A percentile compares a stretch with the other conserved stretches of the same genome.
phyloP scores from a whole-genome alignment of 2,113 vertebrate genomes.

The Pampusana beccarii region DNA sequence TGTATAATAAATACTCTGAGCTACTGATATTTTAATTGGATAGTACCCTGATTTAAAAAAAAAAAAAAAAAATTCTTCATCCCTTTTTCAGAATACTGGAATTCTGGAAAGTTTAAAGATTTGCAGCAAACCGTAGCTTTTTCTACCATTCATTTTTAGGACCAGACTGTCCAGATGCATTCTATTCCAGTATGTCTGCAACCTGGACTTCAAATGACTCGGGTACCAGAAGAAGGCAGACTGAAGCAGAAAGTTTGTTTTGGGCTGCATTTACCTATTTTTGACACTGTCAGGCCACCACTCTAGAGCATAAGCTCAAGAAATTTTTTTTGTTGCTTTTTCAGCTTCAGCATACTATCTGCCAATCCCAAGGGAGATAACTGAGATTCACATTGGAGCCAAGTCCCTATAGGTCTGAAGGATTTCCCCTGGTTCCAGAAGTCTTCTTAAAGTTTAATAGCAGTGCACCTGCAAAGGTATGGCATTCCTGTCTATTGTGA shows the following conservation, averaged over 20 bases:
- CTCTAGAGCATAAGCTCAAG: background rate
- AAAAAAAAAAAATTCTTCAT: background rate
- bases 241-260: conserved; percentile 2
- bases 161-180: background rate
- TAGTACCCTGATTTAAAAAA: background rate
- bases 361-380: background rate
- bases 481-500: background rate
- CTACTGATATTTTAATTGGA: background rate
- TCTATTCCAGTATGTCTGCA: background rate
- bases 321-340: background rate
- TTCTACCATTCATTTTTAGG: background rate
- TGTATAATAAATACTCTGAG: background rate
- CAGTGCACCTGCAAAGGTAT: background rate
- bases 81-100: background rate
- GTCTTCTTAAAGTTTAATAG: background rate
- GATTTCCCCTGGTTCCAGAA: background rate
- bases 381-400: background rate
- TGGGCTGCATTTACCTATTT: background rate
- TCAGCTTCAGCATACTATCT: background rate
- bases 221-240: background rate
- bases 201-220: background rate
- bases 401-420: background rate
- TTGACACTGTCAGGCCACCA: background rate
- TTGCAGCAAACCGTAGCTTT: background rate
- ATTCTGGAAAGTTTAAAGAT: background rate